A percentile compares a stretch with the other conserved stretches of the same genome.
Conservation (phyloP, 2,113 vertebrate species). For the Benthochromis sp. region DNA sequence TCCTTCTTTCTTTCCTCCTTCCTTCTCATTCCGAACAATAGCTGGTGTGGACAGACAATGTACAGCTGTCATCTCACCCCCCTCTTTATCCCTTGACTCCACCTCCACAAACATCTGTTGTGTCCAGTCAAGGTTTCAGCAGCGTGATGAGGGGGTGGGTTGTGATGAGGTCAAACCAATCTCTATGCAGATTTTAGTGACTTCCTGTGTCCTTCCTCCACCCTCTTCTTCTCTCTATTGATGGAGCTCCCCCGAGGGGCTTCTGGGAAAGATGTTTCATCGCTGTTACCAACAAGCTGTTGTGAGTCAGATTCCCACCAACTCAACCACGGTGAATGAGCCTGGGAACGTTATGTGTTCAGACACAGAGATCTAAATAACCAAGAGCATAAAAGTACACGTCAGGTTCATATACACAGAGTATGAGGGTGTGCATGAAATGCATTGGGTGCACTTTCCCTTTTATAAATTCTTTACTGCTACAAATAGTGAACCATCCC, state of each 20-base stretch:
- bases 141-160: slow-evolving; percentile 25
- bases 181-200: slow-evolving; percentile 47
- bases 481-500: neutral
- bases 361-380: neutral
- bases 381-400: neutral
- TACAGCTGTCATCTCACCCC: slow-evolving; percentile 46
- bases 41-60: slow-evolving; percentile 40
- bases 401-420: neutral
- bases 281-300: slow-evolving; percentile 32
- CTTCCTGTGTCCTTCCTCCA: slow-evolving; percentile 43
- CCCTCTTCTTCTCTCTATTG: slow-evolving; percentile 2
- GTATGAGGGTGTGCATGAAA: neutral
- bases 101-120: slow-evolving; percentile 58
- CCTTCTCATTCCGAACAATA: slow-evolving; percentile 9
- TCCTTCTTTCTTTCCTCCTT: neutral
- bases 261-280: slow-evolving; percentile 41
- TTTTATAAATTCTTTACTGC: neutral
- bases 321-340: neutral
- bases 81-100: slow-evolving; percentile 6
- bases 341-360: neutral
- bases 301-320: slow-evolving; percentile 44
- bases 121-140: slow-evolving; percentile 36
- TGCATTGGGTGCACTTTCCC: neutral
- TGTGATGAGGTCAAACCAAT: slow-evolving; percentile 52
- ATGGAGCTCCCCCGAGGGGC: slow-evolving; percentile 2